Conservation (phyloP, 1,140 invertebrate species). For the Ooceraea biroi region DNA sequence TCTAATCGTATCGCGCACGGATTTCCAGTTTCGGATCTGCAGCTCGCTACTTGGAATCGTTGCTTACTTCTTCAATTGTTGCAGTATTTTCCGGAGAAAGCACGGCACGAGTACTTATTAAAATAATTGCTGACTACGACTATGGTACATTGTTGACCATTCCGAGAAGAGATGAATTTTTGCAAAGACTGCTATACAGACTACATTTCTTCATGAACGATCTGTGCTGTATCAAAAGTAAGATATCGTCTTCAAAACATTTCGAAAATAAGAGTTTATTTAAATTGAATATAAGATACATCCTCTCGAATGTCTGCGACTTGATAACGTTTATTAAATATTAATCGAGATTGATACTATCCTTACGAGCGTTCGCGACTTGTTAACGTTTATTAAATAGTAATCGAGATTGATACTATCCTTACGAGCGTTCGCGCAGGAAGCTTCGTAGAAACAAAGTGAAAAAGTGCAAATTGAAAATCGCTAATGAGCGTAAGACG, state of each 20-base stretch:
- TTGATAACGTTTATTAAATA: too few relatives aligned
- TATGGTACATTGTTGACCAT: conserved; percentile 34
- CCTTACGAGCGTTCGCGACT: too few relatives aligned
- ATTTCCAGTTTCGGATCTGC: conserved; percentile 47
- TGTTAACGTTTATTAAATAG: too few relatives aligned
- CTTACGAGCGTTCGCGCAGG: too few relatives aligned
- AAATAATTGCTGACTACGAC: conserved; percentile 31
- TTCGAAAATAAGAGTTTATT: too few relatives aligned
- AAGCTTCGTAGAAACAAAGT: background rate
- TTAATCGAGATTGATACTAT: too few relatives aligned
- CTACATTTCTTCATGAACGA: background rate
- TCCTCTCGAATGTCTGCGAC: too few relatives aligned
- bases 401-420: too few relatives aligned
- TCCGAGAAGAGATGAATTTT: conserved; percentile 21
- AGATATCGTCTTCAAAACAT: too few relatives aligned
- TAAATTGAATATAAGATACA: too few relatives aligned
- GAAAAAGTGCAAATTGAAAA: background rate
- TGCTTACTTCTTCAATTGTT: conserved; percentile 46
- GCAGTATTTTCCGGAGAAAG: conserved; percentile 50
- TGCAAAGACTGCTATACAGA: conserved; percentile 9
- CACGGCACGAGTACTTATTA: conserved; percentile 23
- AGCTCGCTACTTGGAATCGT: conserved; percentile 11
- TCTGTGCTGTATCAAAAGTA: too few relatives aligned
- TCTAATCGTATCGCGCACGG: background rate
- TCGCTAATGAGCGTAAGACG: background rate